These are phyloP conservation scores for Macropus fuliginosus DNA, from an alignment of 2,797 vertebrate genomes.

Conservation along the genomic window DNA sequence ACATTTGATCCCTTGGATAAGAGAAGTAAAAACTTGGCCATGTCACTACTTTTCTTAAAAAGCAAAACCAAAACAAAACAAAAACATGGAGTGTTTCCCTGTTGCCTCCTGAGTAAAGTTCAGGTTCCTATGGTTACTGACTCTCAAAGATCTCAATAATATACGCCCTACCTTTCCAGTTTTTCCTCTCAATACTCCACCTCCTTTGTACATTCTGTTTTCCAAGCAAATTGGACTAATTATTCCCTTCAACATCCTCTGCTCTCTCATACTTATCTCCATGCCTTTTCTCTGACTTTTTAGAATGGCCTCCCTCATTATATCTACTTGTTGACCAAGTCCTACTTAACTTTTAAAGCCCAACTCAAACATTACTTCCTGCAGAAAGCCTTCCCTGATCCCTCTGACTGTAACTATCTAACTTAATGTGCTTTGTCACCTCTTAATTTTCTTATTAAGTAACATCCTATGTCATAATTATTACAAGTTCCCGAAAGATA, in stretches of 20 bases:
- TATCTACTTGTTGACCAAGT: background rate
- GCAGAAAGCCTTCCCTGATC: background rate
- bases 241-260: background rate
- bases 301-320: background rate
- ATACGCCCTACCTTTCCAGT: background rate
- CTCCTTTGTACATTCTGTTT: background rate
- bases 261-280: background rate
- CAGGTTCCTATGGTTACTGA: background rate
- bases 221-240: background rate
- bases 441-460: background rate
- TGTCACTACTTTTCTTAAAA: background rate
- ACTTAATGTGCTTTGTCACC: background rate
- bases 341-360: background rate
- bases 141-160: background rate
- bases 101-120: background rate
- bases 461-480: background rate
- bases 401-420: background rate
- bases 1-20: background rate
- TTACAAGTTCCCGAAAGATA: background rate
- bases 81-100: background rate
- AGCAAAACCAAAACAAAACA: background rate
- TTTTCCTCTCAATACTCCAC: background rate
- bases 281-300: background rate
- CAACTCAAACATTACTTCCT: background rate
- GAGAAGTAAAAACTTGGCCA: background rate